Evolutionary conservation across 2,888 invertebrate genomes (phyloP).

Genomic region (Agonopterix heracliana): DNA sequence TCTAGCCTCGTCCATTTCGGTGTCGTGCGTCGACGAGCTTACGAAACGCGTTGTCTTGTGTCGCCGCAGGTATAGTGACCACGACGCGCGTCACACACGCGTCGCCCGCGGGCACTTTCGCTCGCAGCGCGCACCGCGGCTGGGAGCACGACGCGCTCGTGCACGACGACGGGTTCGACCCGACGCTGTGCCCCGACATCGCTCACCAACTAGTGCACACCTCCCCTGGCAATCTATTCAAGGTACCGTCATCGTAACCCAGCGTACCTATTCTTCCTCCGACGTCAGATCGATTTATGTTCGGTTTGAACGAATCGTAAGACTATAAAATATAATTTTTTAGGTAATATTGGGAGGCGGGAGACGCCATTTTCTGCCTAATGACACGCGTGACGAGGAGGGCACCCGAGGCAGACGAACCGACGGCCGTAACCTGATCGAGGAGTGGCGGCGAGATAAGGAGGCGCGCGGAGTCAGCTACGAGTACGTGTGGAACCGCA

Average conservation of each 20-base stretch:
- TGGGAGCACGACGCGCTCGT: conserved; percentile 81
- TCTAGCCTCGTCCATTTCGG: no score
- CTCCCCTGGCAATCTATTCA: conserved; percentile 73
- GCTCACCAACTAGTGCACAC: conserved; percentile 76
- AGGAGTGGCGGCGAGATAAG: conserved; percentile 71
- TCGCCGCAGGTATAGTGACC: conserved; percentile 79
- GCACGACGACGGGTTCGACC: conserved; percentile 64
- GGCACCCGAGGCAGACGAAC: conserved; percentile 54
- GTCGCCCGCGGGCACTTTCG: conserved; percentile 78
- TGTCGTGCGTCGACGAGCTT: no score
- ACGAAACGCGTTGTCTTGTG: conserved; percentile 67
- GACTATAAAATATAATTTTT: no score
- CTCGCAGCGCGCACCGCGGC: conserved; percentile 76
- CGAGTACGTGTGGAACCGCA: conserved; percentile 70
- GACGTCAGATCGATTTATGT: no score
- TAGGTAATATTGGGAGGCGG: conserved; percentile 79
- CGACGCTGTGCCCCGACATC: conserved; percentile 72
- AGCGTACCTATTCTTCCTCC: no score
- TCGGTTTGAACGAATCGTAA: no score
- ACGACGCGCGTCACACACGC: conserved; percentile 88
- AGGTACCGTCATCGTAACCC: conserved; percentile 51
- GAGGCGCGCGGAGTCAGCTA: conserved; percentile 21
- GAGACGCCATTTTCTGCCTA: conserved; percentile 63
- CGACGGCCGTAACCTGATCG: conserved; percentile 77
- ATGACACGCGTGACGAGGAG: conserved; percentile 55